These are phyloP conservation scores for Oreochromis tanganicae DNA, from an alignment of 2,113 vertebrate species.

Conservation along the genomic window DNA sequence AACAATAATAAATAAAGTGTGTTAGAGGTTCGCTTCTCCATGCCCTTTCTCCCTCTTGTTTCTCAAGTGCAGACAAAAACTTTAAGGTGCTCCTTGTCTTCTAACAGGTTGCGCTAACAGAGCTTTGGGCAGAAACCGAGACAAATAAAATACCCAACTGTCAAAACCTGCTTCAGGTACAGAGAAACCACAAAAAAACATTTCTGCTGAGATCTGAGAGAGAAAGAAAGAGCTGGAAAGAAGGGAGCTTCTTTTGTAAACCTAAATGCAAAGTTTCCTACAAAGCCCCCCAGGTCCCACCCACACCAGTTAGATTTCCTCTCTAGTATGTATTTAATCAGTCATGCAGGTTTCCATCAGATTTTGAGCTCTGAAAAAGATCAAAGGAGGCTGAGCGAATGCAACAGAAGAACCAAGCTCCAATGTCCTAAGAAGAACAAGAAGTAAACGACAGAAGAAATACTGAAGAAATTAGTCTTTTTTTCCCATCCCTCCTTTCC, in stretches of 20 bases:
- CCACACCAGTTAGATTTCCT: slow-evolving; percentile 59
- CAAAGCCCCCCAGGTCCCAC: slow-evolving; percentile 53
- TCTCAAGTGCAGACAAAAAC: slow-evolving; percentile 7
- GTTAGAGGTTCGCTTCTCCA: slow-evolving; percentile 52
- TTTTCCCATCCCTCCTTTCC: slow-evolving; percentile 42
- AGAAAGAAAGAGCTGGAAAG: slow-evolving; percentile 49
- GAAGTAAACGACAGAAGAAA: slow-evolving; percentile 73
- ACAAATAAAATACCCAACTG: not conserved
- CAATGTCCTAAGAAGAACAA: slow-evolving; percentile 70
- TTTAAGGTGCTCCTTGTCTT: not conserved
- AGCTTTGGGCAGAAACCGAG: not conserved
- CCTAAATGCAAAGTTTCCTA: slow-evolving; percentile 58
- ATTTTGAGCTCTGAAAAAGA: slow-evolving; percentile 67
- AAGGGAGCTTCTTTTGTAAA: slow-evolving; percentile 66
- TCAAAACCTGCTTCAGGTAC: not conserved
- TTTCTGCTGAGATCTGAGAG: slow-evolving; percentile 9
- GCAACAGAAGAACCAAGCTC: slow-evolving; percentile 77
- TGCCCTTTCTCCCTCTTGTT: slow-evolving; percentile 25
- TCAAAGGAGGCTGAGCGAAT: slow-evolving; percentile 74
- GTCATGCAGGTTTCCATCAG: slow-evolving; percentile 77
- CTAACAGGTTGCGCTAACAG: not conserved
- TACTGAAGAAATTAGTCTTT: slow-evolving; percentile 72
- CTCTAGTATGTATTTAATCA: slow-evolving; percentile 66
- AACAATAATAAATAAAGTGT: slow-evolving; percentile 65
- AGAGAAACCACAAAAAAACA: not conserved